Base-by-base conservation (phyloP, 1,140 invertebrate genomes). In the Ceratina australensis region DNA sequence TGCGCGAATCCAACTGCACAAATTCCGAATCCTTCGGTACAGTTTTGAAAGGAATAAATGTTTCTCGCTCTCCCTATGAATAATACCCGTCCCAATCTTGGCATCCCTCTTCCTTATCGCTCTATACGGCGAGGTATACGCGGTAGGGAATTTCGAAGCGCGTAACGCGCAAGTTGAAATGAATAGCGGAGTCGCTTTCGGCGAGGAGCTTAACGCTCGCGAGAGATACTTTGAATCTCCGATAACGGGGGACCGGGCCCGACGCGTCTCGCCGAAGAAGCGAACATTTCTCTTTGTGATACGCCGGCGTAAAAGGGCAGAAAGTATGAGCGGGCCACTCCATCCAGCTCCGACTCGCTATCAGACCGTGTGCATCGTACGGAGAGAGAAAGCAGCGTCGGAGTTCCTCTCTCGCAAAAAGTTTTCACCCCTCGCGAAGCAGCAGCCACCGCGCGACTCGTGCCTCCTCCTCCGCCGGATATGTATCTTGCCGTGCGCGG, bases 311-410 rank as follows among this genome's bases (percentile, higher is more conserved):
- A 52, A 72, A 72, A 78, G 49, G 50, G 33, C 57, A 63, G 75
- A 72, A 57, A 72, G 69, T 78, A 72, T 65, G 60, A 72, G 65
- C 77, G 71, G 75, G 66, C 56, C 57, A 79, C 50, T 79, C 26
- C 69, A 71, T 83, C 71, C 56, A n/a, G 13, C 76, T 42, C 33
- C 33, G 33, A 7, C 33, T 42, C 33, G 78, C 72, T 83, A 83
- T 83, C 81, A 72, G 56, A 13, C 24, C 49, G 60, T 82, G 63
- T 69, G 69, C 81, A 79, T 83, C 69, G 56, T 59, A 47, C 7
- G 42, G 16, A 66, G 22, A 42, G 33, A 42, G 33, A n/a, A n/a
- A n/a, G n/a, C n/a, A n/a, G n/a, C n/a, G n/a, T n/a, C n/a, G n/a
- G n/a, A 42, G 33, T 54, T 54, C 52, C n/a, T 18, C 16, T 67